Conservation (phyloP, 2,797 vertebrate genomes). For the Oreortyx pictus region DNA sequence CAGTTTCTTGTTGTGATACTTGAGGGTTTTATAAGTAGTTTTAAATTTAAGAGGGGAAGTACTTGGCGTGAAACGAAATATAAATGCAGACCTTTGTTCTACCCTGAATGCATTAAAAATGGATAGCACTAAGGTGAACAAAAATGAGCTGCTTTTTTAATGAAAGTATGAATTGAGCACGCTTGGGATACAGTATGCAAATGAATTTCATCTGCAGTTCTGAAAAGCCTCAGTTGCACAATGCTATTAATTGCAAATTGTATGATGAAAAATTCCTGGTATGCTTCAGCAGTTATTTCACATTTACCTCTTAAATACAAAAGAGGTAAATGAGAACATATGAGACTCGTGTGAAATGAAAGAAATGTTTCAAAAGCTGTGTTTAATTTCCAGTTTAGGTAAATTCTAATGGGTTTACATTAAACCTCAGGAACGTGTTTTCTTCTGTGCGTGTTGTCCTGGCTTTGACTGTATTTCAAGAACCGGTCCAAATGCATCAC, state of each 20-base stretch:
- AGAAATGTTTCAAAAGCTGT: constrained; percentile 62
- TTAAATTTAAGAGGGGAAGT: constrained; percentile 3
- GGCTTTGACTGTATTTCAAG: constrained; percentile 46
- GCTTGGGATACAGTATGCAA: constrained; percentile 66
- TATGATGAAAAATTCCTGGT: constrained; percentile 48
- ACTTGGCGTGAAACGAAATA: constrained; percentile 10
- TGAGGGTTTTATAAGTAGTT: constrained; percentile 16
- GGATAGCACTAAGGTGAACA: constrained; percentile 62
- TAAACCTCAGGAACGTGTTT: background rate
- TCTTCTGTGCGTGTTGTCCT: constrained; percentile 30
- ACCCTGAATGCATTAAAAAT: constrained; percentile 53
- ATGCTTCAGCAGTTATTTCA: constrained; percentile 66
- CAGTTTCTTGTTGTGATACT: constrained; percentile 4
- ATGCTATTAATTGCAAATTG: constrained; percentile 61
- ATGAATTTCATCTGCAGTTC: constrained; percentile 60
- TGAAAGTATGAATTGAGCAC: constrained; percentile 65
- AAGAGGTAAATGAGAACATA: constrained; percentile 47
- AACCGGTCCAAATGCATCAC: constrained; percentile 49
- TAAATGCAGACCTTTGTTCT: constrained; percentile 23
- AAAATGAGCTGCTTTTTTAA: constrained; percentile 34
- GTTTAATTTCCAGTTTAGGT: constrained; percentile 61
- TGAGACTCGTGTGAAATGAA: constrained; percentile 62
- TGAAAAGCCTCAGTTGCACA: constrained; percentile 52
- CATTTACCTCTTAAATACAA: constrained; percentile 54
- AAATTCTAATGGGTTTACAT: constrained; percentile 29